These are phyloP conservation scores for Diphyllodes magnificus DNA, from an alignment of 2,113 vertebrate species.

Conservation along the genomic window DNA sequence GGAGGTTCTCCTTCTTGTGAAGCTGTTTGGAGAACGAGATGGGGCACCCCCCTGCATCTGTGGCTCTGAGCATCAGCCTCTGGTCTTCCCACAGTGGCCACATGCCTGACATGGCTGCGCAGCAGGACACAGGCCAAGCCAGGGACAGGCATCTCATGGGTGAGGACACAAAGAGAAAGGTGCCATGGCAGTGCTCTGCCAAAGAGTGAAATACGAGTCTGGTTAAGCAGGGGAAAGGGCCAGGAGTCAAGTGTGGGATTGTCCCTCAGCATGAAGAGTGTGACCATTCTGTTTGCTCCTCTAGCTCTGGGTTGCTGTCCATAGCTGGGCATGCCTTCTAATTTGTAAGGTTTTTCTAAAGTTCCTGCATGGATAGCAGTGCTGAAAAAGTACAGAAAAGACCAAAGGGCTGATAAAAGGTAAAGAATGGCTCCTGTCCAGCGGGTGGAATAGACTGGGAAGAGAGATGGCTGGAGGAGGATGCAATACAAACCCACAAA, in stretches of 20 bases:
- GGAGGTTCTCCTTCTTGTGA: not conserved
- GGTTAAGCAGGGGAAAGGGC: not conserved
- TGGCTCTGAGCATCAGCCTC: not conserved
- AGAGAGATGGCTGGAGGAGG: not conserved
- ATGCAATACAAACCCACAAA: not conserved
- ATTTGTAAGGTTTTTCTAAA: not conserved
- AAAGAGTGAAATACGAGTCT: not conserved
- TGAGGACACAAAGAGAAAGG: not conserved
- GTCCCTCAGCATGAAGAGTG: not conserved
- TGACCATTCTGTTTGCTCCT: not conserved
- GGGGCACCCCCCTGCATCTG: not conserved
- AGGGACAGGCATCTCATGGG: not conserved
- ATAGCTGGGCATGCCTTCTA: not conserved
- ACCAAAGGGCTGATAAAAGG: not conserved
- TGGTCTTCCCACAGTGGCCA: fast-evolving
- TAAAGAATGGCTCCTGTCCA: not conserved
- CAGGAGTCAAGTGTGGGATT: not conserved
- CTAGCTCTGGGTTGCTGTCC: not conserved
- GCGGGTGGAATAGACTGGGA: not conserved
- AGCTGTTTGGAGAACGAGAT: not conserved
- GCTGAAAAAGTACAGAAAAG: not conserved
- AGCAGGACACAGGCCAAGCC: not conserved
- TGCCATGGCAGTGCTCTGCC: not conserved
- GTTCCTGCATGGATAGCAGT: not conserved
- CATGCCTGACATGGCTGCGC: fast-evolving